Evolutionary conservation across 2,113 vertebrate species (phyloP), one percentile per base, ranked within the genome.

Genomic region (Colius striatus): DNA sequence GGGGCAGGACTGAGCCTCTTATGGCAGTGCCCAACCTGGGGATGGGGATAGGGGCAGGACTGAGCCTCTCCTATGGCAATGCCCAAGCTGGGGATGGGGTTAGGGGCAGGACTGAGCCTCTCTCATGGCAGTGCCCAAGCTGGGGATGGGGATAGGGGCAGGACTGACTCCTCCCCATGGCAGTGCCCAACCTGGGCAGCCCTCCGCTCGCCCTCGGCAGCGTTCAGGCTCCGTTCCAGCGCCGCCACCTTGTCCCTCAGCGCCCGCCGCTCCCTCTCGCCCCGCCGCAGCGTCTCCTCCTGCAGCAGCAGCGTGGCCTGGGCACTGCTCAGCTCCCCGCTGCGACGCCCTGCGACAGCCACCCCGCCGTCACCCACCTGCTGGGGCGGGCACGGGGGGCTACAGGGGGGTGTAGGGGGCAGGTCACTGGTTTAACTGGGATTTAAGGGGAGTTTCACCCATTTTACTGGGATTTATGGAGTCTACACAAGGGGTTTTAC

Each of bases 221-320:
- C 73, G 77, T 98, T 98, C 62, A 98, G 90, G 19, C 92, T 97
- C 66, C 98, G 98, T 95, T 99, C 99, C 92, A 99, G 96, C 17
- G 98, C 90, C 18, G 97, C 96, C 89, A 98, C 94, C 92, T 98
- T 97, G 30, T 67, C 65, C 30, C 45, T 21, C 16, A 98, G 97
- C 1, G 94, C 97, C 81, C 97, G 97, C 41, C 97, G 97, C 84
- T 99, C 99, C 88, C 98, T 92, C 84, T 99, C 99, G 1, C 95
- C 96, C 66, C 97, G 97, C 11, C 98, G 97, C 65, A 97, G 92
- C 0, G 67, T 94, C 95, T 99, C 99, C 86, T 99, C 98, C 95
- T 98, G 98, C 95, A 98, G 98, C 29, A 98, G 97, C 65, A 99
- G 97, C 23, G 98, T 61, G 0, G 98, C 97, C 97, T 98, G 99